These are phyloP conservation scores for Alfaro cultratus DNA, from an alignment of 2,797 vertebrate genomes.

Conservation along the genomic window DNA sequence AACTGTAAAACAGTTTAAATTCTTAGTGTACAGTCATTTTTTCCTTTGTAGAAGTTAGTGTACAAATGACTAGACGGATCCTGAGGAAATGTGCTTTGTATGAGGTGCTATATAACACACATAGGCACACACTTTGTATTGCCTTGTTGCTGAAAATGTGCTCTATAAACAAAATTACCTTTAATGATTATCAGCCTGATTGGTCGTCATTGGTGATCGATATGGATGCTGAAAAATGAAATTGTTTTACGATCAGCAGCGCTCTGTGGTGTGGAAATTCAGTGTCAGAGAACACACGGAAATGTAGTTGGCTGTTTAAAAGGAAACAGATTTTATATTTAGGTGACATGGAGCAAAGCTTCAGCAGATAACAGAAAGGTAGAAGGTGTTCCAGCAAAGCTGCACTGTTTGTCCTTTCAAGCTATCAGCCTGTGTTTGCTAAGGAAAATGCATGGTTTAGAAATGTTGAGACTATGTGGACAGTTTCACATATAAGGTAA, in stretches of 20 bases:
- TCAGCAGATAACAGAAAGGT: neutral
- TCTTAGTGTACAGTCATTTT: constrained; percentile 23
- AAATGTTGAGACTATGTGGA: neutral
- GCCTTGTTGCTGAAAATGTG: too few relatives aligned
- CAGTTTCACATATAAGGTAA: neutral
- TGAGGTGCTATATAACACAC: neutral
- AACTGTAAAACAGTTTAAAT: constrained; percentile 33
- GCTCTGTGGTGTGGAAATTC: neutral
- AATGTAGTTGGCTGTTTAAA: neutral
- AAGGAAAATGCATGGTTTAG: neutral
- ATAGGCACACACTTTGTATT: neutral
- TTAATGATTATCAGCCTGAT: neutral
- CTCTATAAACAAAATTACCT: too few relatives aligned
- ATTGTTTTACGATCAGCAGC: neutral
- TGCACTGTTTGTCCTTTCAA: neutral
- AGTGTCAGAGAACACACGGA: neutral
- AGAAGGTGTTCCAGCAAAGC: neutral
- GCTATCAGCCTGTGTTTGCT: neutral
- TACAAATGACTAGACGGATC: constrained; percentile 13
- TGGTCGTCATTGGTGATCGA: neutral
- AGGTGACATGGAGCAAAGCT: too few relatives aligned
- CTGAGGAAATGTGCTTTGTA: constrained; percentile 10
- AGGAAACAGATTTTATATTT: neutral
- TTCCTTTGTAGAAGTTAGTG: constrained; percentile 15
- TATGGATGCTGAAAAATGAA: neutral